A percentile compares a stretch with the other conserved stretches of the same genome.
Evolutionary conservation across 2,113 vertebrate genomes (phyloP).

Genomic region (Anguilla rostrata): DNA sequence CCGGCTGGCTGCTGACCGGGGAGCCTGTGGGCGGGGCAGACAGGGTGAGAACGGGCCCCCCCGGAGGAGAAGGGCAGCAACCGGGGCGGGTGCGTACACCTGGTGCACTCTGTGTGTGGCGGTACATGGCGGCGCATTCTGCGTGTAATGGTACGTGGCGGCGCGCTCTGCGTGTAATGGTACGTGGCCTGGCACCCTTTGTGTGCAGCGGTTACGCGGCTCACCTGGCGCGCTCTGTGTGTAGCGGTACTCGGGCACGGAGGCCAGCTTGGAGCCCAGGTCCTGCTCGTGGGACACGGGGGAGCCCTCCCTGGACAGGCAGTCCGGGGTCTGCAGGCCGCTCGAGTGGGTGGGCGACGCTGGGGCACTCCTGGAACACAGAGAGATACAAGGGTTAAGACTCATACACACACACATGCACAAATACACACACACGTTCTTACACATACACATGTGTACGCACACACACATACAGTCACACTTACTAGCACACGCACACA

Average conservation of each 20-base stretch:
- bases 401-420: neutral
- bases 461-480: too few species aligned
- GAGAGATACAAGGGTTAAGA: neutral
- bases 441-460: too few species aligned
- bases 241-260: constrained; percentile 93
- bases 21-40: constrained; percentile 72
- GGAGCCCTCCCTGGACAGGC: constrained; percentile 93
- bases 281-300: constrained; percentile 93
- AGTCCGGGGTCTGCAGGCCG: constrained; percentile 94
- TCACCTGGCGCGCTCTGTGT: constrained; percentile 96
- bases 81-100: neutral
- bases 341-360: constrained; percentile 95
- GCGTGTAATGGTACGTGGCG: too few species aligned
- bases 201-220: constrained; percentile 19
- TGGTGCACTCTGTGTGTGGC: too few species aligned
- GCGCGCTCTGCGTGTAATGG: too few species aligned
- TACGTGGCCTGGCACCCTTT: too few species aligned
- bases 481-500: too few species aligned
- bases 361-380: constrained; percentile 82
- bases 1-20: constrained; percentile 87
- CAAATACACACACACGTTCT: neutral
- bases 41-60: neutral
- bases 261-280: constrained; percentile 86
- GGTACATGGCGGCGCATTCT: constrained; percentile 71
- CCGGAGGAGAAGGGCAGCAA: too few species aligned